These are phyloP conservation scores for Mythimna loreyi DNA, from an alignment of 2,888 invertebrate genomes.

Conservation along the genomic window DNA sequence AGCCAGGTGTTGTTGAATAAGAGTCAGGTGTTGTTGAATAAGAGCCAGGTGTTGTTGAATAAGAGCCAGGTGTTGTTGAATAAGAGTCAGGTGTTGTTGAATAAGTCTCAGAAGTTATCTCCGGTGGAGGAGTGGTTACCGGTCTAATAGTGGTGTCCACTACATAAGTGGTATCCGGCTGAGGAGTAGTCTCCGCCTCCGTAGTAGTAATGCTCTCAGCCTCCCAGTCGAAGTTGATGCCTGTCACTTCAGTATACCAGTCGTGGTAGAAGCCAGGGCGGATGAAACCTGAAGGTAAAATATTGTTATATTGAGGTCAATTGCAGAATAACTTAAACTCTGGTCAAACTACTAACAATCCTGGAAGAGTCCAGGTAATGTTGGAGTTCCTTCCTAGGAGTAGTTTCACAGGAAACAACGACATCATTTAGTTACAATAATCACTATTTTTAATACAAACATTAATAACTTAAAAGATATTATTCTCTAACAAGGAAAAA, in stretches of 20 bases:
- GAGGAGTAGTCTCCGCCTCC: not conserved
- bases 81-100: too few species aligned
- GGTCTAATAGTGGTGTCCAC: not conserved
- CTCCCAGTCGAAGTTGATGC: slow-evolving; percentile 67
- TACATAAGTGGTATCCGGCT: not conserved
- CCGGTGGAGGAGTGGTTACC: not conserved
- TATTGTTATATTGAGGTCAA: not conserved
- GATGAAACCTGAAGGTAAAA: slow-evolving; percentile 69
- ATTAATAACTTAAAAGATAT: too few species aligned
- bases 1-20: not conserved
- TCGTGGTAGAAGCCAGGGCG: slow-evolving; percentile 72
- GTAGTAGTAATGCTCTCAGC: not conserved
- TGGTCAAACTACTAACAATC: too few species aligned
- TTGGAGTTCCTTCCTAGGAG: too few species aligned
- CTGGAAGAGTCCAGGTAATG: too few species aligned
- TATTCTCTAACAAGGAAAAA: too few species aligned
- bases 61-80: not conserved
- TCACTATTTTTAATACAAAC: too few species aligned
- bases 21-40: not conserved
- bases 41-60: not conserved
- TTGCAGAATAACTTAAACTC: too few species aligned
- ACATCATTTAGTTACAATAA: too few species aligned
- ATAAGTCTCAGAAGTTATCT: not conserved
- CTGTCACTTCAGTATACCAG: slow-evolving; percentile 68
- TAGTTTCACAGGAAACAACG: too few species aligned